Evolutionary conservation across 2,888 invertebrate species (phyloP), one percentile per base, ranked within the genome.

Genomic region (Therioaphis trifolii): DNA sequence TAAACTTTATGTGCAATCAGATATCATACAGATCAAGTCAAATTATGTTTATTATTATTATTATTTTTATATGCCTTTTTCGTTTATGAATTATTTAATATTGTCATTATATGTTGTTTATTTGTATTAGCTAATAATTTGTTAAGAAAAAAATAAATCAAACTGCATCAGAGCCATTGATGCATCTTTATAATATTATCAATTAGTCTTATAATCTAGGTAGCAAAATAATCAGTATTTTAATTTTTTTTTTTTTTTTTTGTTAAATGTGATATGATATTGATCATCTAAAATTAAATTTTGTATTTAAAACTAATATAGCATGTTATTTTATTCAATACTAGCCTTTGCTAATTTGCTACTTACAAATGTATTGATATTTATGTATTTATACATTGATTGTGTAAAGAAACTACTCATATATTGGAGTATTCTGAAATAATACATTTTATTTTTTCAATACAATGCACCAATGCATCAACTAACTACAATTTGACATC

Each of bases 1-100:
- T 68, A 58, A 71, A 80, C 69, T 69, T 69, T 69, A 69, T 24
- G 79, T 80, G 79, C 79, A 80, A 80, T 80, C 79, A 80, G 79
- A 61, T 71, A 71, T 71, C 71, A 71, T 29, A 80, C 52, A 29
- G 29, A 46, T 29, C 43, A 61, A 71, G 58, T 80, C 71, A 58
- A 79, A 29, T 58, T 61, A 55, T 71, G 43, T 79, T 58, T 79
- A 27, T 79, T 35, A 58, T 21, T 58, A 69, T 79, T 79, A 55
- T 79, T 78, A 40, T 68, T 78, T 66, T 77, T 77, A 66, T 77
- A 76, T 29, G 18, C n/a, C 27, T 61, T 40, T 52, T 46, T 76
- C 18, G 9, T 71, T 69, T 71, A 55, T 69, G 12, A 18, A 71
- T 79, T 35, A 15, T 79, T 71, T 79, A 58, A 71, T 58, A 79